Conservation (phyloP, 2,797 vertebrate species). For the Chloroceryle amazona region DNA sequence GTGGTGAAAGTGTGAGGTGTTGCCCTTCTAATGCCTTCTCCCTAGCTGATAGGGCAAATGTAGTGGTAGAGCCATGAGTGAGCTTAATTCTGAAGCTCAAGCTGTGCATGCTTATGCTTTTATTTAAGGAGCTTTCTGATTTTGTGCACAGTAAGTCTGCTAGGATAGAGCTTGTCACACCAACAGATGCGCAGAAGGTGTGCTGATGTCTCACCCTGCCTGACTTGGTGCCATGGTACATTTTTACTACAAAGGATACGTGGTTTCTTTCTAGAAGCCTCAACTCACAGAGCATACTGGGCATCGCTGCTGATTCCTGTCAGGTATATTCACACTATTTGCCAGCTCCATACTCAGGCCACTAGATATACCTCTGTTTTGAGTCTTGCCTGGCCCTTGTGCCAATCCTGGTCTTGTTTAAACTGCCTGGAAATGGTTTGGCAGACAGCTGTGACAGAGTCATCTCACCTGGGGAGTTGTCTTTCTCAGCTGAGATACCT, state of each 20-base stretch:
- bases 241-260: not conserved
- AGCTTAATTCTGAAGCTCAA: not conserved
- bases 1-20: not conserved
- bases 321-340: not conserved
- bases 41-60: not conserved
- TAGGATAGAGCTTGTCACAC: not conserved
- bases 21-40: not conserved
- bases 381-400: not conserved
- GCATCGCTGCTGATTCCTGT: not conserved
- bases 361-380: not conserved
- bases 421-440: not conserved
- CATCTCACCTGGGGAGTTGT: not conserved
- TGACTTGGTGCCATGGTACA: not conserved
- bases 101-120: not conserved
- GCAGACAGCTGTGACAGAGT: not conserved
- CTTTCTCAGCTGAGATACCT: not conserved
- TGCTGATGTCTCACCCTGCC: not conserved
- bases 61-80: not conserved
- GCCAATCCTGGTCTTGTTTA: not conserved
- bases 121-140: not conserved
- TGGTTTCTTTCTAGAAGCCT: not conserved
- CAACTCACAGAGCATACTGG: not conserved
- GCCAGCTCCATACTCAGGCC: not conserved
- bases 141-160: not conserved
- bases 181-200: not conserved